These are phyloP conservation scores for Phorcus lineatus DNA, from an alignment of 2,888 invertebrate genomes.

Conservation along the genomic window DNA sequence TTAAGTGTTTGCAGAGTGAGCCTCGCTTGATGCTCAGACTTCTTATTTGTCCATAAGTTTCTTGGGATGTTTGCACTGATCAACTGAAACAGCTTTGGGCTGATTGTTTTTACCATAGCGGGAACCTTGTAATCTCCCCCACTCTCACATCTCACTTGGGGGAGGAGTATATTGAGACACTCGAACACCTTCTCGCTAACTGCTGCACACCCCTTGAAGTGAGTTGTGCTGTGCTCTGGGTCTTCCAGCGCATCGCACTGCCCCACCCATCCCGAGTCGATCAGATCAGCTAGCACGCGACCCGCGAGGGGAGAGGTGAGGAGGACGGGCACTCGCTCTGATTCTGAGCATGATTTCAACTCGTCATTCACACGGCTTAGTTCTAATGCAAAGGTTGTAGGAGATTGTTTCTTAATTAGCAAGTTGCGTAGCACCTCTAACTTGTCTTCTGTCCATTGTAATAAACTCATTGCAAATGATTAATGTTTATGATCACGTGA, in stretches of 20 bases:
- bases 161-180: conserved; percentile 15
- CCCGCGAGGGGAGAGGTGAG: background rate
- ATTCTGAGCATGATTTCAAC: too few species aligned
- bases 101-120: background rate
- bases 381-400: too few species aligned
- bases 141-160: background rate
- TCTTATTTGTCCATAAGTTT: conserved; percentile 26
- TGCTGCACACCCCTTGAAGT: conserved; percentile 45
- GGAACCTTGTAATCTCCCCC: background rate
- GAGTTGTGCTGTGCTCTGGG: conserved; percentile 44
- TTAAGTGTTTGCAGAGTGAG: conserved; percentile 20
- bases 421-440: too few species aligned
- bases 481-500: too few species aligned
- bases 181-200: conserved; percentile 31
- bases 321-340: too few species aligned
- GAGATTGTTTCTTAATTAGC: too few species aligned
- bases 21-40: background rate
- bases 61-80: conserved; percentile 26
- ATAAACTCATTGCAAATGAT: too few species aligned
- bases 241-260: conserved; percentile 43
- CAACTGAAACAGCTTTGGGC: conserved; percentile 20
- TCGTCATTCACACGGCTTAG: too few species aligned
- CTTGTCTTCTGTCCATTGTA: too few species aligned
- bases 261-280: conserved; percentile 18
- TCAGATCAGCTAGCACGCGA: background rate